Evolutionary conservation across 2,888 invertebrate species (phyloP), one percentile per base, ranked within the genome.

Genomic region (Papilio elwesi): DNA sequence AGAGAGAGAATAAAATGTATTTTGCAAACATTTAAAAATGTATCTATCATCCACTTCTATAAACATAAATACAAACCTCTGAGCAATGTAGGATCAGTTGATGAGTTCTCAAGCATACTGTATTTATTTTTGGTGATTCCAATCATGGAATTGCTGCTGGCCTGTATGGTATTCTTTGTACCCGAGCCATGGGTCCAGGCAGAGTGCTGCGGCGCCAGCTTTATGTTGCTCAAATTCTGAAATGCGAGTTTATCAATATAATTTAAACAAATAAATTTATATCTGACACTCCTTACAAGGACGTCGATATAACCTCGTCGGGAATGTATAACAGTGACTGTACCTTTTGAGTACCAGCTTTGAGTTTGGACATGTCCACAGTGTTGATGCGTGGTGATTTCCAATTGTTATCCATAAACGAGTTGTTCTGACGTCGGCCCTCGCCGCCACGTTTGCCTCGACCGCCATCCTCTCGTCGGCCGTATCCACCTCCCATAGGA

Each of bases 401-500:
- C 91, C 89, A 92, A 68, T 80, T 87, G 80, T 82, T 89, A 76
- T 81, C 87, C 76, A 86, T 90, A 80, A 83, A 87, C 78, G 86
- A 87, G 5, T 84, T 73, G 9, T 82, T 83, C 71, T 89, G 90
- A 43, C 91, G 83, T 43, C 91, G 89, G n/a, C 85, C 83, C 11
- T 92, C 91, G 9, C 91, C 90, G 10, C 91, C 90, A 36, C 84
- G 79, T 49, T 92, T 89, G 74, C 89, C 90, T 55, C 90, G 88
- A 53, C 87, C 91, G 36, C 92, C 89, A 10, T 95, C 94, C 52
- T 96, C 96, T 73, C 96, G 96, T 74, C 95, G 95, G 59, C 73
- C 73, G 26, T 95, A 94, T 47, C 95, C 94, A 36, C 86, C 85
- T 8, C 87, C 86, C 80, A 87, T 85, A 0, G 90, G 85, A 51